Evolutionary conservation across 2,888 invertebrate species (phyloP), one percentile per base, ranked within the genome.

Genomic region (Sarcophaga subvicina): DNA sequence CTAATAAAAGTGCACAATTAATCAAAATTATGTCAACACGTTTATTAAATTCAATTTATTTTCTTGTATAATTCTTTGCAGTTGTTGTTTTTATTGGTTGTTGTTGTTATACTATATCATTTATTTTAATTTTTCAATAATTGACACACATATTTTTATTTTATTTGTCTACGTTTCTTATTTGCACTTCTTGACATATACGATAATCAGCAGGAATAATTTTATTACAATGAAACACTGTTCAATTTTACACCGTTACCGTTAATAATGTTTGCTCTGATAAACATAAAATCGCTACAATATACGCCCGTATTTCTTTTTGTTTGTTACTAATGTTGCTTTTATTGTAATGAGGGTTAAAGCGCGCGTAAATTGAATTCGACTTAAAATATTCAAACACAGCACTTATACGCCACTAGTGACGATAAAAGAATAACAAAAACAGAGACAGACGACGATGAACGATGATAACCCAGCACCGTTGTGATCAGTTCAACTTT

Each of bases 401-500:
- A 87, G 82, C 63, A 84, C 81, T 81, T 71, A 87, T 87, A 87
- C 87, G 87, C 84, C 87, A 82, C 87, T 76, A 71, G 81, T 79
- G 75, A 84, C 83, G 76, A 37, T 37, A 37, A 37, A 71, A 60
- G 12, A 67, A 27, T 20, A 25, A 62, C 12, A 62, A 47, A 54
- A 2, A 49, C 10, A 63, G 60, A 45, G 76, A 20, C 70, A 11
- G 20, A 49, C 22, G 63, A 69, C 59, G 73, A 66, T 72, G 75
- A 47, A 66, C 66, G 72, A 72, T 71, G 66, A 72, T 75, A 72
- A 67, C 12, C 66, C 37, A 2, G 11, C 70, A 20, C n/a, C 62
- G 78, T 77, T 87, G 87, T 76, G 87, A 69, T 79, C 84, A 76
- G 72, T 82, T 84, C 87, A 84, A 72, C 87, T 84, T 84, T 84